Percentiles rank a stretch among this genome's conserved stretches.
These are phyloP conservation scores for Vicugna pacos DNA, from an alignment of 2,113 vertebrate species.

Conservation along the genomic window DNA sequence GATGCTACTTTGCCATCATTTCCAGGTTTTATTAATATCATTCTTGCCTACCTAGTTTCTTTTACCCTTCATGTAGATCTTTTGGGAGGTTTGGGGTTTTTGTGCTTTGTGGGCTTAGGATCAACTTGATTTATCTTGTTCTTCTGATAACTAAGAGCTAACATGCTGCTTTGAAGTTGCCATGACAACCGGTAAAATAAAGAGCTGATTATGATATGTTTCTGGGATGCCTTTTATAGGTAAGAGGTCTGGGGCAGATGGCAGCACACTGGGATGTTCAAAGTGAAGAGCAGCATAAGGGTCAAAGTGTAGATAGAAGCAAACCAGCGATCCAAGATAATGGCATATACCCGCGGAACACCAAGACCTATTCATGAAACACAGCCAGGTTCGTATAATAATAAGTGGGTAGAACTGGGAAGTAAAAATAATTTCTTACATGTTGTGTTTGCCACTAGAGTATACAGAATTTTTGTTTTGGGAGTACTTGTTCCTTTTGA, in stretches of 20 bases:
- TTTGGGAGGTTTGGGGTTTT: conserved; percentile 16
- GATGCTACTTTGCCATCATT: background rate
- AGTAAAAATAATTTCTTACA: conserved; percentile 54
- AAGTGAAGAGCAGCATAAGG: background rate
- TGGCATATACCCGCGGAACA: conserved; percentile 8
- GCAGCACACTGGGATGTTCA: conserved; percentile 7
- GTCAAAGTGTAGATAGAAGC: background rate
- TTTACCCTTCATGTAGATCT: conserved; percentile 37
- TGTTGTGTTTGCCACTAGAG: conserved; percentile 2
- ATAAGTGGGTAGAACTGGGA: background rate
- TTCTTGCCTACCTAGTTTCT: background rate
- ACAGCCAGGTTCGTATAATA: conserved; percentile 45
- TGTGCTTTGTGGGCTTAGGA: background rate
- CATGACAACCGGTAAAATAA: conserved; percentile 7
- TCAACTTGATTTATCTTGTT: conserved; percentile 28
- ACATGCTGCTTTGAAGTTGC: conserved; percentile 52
- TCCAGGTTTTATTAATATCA: conserved; percentile 38
- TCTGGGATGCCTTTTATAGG: background rate
- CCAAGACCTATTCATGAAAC: background rate
- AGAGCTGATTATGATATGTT: conserved; percentile 52
- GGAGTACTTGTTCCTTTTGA: conserved; percentile 55
- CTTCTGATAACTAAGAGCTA: conserved; percentile 13
- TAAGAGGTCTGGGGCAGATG: background rate
- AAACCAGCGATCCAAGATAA: background rate
- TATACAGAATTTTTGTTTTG: conserved; percentile 32